Conservation (phyloP, 1,140 invertebrate genomes). For the Nasonia vitripennis region DNA sequence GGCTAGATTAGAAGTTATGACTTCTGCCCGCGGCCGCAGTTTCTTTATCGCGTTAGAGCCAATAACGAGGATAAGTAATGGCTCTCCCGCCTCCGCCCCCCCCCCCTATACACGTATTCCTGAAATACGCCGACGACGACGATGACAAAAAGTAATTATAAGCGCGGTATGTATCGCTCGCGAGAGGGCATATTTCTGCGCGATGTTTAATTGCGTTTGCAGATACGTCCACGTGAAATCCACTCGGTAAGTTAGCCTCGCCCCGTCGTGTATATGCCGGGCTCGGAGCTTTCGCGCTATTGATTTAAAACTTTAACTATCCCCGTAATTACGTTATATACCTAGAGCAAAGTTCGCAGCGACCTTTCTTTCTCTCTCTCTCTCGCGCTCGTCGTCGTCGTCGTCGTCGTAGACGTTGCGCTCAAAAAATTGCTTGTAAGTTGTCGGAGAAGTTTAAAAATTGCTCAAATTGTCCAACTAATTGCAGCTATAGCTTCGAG, state of each 20-base stretch:
- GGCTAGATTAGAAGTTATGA: conserved; percentile 1
- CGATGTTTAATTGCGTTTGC: neutral
- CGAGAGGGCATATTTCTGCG: neutral
- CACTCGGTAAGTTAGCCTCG: neutral
- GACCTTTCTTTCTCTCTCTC: neutral
- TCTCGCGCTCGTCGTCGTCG: too few relatives aligned
- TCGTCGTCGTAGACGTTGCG: neutral
- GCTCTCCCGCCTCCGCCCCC: neutral
- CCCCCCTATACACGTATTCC: neutral
- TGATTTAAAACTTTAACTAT: conserved; percentile 5
- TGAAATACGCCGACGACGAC: neutral
- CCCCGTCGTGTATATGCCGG: neutral
- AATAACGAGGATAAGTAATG: neutral
- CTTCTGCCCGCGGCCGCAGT: neutral
- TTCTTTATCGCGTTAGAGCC: neutral
- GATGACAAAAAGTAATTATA: neutral
- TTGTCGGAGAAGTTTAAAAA: neutral
- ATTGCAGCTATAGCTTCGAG: neutral
- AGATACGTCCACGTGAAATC: too few relatives aligned
- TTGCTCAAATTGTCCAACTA: neutral
- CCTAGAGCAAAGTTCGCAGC: neutral
- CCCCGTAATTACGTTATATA: neutral
- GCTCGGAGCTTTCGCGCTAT: neutral
- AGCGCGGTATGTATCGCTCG: neutral
- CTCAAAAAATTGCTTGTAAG: neutral